These are phyloP conservation scores for Serrognathus titanus DNA, from an alignment of 2,888 invertebrate genomes.

Conservation along the genomic window DNA sequence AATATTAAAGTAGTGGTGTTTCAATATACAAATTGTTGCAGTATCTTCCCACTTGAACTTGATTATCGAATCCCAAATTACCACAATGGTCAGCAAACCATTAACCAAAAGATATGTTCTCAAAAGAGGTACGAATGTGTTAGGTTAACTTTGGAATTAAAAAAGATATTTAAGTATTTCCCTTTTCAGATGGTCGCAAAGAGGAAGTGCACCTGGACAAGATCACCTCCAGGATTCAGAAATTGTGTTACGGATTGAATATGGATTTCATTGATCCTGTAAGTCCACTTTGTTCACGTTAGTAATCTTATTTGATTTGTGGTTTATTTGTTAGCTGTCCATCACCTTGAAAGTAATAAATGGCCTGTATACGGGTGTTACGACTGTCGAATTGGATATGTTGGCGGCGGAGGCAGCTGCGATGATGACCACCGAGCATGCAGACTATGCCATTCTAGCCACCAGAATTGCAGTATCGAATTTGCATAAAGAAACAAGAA, in stretches of 20 bases:
- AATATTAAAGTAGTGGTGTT: no score
- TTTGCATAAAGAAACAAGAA: conserved; percentile 96
- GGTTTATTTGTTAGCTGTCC: conserved; percentile 55
- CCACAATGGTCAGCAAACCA: conserved; percentile 50
- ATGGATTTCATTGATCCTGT: conserved; percentile 97
- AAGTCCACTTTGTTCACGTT: conserved; percentile 47
- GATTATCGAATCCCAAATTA: neutral
- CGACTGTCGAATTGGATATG: conserved; percentile 95
- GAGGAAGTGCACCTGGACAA: conserved; percentile 96
- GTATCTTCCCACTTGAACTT: no score
- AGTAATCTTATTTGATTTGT: neutral
- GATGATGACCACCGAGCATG: conserved; percentile 94
- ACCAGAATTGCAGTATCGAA: conserved; percentile 95
- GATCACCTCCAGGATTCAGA: conserved; percentile 93
- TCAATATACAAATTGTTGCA: no score
- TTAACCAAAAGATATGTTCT: conserved; percentile 51
- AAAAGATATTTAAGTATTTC: conserved; percentile 24
- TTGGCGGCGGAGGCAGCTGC: conserved; percentile 98
- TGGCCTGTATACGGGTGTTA: conserved; percentile 94
- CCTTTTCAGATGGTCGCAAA: conserved; percentile 70
- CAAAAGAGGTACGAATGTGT: conserved; percentile 48
- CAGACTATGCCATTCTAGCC: conserved; percentile 89
- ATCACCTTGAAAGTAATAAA: conserved; percentile 90
- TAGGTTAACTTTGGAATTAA: no score
- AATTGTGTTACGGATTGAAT: conserved; percentile 92